phyloP scores from a whole-genome alignment of 2,113 vertebrate genomes.

The Clarias magur region DNA sequence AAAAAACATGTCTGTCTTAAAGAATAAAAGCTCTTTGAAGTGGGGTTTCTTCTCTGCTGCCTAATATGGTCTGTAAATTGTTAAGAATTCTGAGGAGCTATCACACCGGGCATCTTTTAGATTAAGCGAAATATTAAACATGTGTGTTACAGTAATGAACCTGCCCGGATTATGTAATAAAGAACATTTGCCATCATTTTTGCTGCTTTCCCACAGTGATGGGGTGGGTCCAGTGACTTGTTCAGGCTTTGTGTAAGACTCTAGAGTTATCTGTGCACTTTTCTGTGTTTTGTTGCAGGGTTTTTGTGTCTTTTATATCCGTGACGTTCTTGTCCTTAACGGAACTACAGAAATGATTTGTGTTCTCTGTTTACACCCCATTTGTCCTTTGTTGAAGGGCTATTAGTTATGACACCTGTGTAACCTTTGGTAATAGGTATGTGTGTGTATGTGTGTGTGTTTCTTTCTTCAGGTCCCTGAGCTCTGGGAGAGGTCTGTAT shows the following conservation, averaged over 20 bases:
- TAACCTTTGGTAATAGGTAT: conserved; percentile 13
- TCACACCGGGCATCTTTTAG: background rate
- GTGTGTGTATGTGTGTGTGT: background rate
- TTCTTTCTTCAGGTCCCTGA: conserved; percentile 58
- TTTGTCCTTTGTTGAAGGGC: conserved; percentile 5
- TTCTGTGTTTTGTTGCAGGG: conserved; percentile 10
- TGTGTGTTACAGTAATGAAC: conserved; percentile 24
- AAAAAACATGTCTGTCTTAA: background rate
- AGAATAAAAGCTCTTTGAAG: conserved; percentile 18
- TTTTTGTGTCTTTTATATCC: conserved; percentile 9
- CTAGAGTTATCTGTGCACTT: background rate
- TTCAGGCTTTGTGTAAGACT: background rate
- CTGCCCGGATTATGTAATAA: conserved; percentile 9
- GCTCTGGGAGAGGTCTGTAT: conserved; percentile 63
- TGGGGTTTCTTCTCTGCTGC: conserved; percentile 54
- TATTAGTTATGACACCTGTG: background rate
- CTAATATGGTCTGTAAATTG: conserved; percentile 60
- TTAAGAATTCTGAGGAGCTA: conserved; percentile 37
- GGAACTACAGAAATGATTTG: conserved; percentile 10
- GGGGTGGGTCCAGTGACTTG: conserved; percentile 59
- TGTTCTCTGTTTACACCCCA: background rate
- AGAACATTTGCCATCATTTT: conserved; percentile 5
- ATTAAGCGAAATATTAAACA: conserved; percentile 24
- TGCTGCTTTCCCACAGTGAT: conserved; percentile 48
- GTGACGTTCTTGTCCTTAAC: background rate